Conservation (phyloP, 2,888 invertebrate species). For the Ernsta delagoae region DNA sequence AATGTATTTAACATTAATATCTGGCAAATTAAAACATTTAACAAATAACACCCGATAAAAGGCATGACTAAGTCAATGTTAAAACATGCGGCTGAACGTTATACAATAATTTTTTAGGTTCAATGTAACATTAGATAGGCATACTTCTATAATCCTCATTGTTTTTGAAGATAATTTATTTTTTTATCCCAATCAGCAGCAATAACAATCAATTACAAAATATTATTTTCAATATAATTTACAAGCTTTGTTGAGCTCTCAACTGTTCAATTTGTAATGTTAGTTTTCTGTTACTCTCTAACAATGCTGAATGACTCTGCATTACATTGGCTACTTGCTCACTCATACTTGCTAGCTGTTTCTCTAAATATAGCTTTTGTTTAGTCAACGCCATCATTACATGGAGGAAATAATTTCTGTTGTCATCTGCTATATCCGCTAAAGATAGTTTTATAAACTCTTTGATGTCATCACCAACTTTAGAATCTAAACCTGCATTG, state of each 20-base stretch:
- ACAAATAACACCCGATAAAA: too few species aligned
- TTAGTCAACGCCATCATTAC: conserved; percentile 81
- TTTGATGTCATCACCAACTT: conserved; percentile 68
- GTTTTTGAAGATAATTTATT: not conserved
- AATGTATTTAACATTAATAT: too few species aligned
- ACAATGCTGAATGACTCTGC: conserved; percentile 69
- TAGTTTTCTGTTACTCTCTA: conserved; percentile 80
- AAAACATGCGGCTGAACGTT: too few species aligned
- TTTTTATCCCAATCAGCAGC: not conserved
- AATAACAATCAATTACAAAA: not conserved
- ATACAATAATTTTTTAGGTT: too few species aligned
- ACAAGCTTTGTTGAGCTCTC: conserved; percentile 59
- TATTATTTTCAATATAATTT: conserved; percentile 10
- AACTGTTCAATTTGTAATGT: conserved; percentile 76
- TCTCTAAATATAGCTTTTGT: conserved; percentile 76
- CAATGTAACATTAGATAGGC: too few species aligned
- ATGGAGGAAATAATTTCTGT: conserved; percentile 72
- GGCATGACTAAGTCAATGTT: too few species aligned
- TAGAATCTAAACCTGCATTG: conserved; percentile 52
- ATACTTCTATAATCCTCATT: not conserved
- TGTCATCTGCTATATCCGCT: conserved; percentile 72
- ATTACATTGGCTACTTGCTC: conserved; percentile 65
- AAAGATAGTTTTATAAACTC: conserved; percentile 70
- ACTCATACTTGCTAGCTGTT: conserved; percentile 64
- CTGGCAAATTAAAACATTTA: too few species aligned